phyloP scores from a whole-genome alignment of 1,140 invertebrate species.

The Mesaphorura yosii region DNA sequence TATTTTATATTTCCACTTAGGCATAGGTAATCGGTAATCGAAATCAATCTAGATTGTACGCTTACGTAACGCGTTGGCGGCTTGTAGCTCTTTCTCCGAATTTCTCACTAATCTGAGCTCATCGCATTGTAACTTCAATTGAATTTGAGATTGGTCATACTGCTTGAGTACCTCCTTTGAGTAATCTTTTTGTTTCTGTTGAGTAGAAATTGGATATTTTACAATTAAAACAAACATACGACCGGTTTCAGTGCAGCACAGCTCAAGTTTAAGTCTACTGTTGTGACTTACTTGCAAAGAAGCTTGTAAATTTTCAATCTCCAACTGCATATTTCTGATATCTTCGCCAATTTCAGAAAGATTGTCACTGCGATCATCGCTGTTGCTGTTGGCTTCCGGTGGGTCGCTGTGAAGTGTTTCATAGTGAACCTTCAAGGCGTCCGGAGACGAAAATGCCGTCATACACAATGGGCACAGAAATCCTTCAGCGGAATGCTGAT shows the following conservation, averaged over 20 bases:
- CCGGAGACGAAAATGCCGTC: constrained; percentile 26
- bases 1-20: no score
- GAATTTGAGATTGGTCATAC: no score
- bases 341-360: not conserved
- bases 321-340: not conserved
- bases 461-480: constrained; percentile 29
- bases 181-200: no score
- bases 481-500: constrained; percentile 26
- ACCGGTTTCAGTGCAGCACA: not conserved
- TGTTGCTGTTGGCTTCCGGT: no score
- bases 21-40: no score
- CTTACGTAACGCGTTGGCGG: no score
- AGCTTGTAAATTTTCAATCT: constrained; percentile 8
- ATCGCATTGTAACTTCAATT: no score
- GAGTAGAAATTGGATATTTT: not conserved
- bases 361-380: not conserved
- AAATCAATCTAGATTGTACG: no score
- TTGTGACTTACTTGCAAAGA: constrained; percentile 5
- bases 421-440: constrained; percentile 26
- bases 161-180: no score
- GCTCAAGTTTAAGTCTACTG: constrained; percentile 7
- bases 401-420: constrained; percentile 19
- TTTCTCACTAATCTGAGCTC: no score
- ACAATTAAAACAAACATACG: not conserved
- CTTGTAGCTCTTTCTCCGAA: no score